Conservation (phyloP, 2,888 invertebrate genomes). For the Pasiphila rectangulata region DNA sequence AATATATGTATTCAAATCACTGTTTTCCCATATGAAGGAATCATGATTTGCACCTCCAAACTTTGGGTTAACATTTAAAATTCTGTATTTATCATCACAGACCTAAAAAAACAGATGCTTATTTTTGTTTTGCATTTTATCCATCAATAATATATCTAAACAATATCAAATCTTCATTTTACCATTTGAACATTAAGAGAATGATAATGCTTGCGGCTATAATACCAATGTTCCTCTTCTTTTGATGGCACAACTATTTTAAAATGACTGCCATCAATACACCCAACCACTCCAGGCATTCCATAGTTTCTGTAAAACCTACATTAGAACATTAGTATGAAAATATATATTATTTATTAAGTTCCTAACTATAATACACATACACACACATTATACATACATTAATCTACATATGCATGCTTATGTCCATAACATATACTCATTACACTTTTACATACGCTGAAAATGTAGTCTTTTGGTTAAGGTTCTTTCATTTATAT, state of each 20-base stretch:
- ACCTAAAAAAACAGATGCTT: background rate
- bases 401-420: too few relatives aligned
- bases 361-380: background rate
- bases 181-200: background rate
- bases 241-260: constrained; percentile 1
- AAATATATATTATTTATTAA: background rate
- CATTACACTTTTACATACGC: too few relatives aligned
- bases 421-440: too few relatives aligned
- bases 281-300: background rate
- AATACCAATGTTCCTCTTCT: background rate
- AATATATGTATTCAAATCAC: constrained; percentile 15
- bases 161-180: background rate
- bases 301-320: constrained; percentile 17
- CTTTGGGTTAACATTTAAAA: constrained; percentile 18
- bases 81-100: background rate
- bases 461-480: too few relatives aligned
- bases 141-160: background rate
- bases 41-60: constrained; percentile 28
- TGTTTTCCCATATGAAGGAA: constrained; percentile 28
- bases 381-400: too few relatives aligned
- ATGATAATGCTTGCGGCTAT: constrained; percentile 2
- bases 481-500: too few relatives aligned
- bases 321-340: background rate
- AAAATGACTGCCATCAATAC: background rate
- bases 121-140: background rate